These are phyloP conservation scores for Oryctes rhinoceros DNA, from an alignment of 1,140 invertebrate species.

Conservation along the genomic window DNA sequence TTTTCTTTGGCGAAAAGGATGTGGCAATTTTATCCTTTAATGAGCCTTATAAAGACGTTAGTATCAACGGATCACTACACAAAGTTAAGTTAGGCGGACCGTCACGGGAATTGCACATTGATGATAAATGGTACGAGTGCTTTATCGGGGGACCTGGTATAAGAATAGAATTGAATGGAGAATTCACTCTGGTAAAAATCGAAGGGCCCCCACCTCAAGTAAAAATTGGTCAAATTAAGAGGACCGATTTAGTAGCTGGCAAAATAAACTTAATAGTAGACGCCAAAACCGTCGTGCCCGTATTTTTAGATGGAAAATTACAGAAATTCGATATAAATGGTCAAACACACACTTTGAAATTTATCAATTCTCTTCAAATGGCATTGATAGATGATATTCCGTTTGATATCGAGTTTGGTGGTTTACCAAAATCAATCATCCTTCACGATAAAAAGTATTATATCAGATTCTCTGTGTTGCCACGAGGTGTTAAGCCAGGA, in stretches of 20 bases:
- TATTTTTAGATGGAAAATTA: slow-evolving; percentile 87
- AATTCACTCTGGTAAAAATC: slow-evolving; percentile 77
- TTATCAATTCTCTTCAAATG: slow-evolving; percentile 78
- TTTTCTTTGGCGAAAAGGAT: slow-evolving; percentile 72
- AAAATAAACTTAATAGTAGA: slow-evolving; percentile 86
- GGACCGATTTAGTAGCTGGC: slow-evolving; percentile 81
- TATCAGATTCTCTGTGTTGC: slow-evolving; percentile 81
- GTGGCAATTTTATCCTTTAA: slow-evolving; percentile 74
- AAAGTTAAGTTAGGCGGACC: slow-evolving; percentile 90
- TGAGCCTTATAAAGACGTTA: slow-evolving; percentile 75
- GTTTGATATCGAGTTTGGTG: slow-evolving; percentile 89
- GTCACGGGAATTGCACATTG: slow-evolving; percentile 89
- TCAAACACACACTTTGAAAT: slow-evolving; percentile 78
- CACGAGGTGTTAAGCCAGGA: slow-evolving; percentile 76
- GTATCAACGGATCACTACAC: slow-evolving; percentile 75
- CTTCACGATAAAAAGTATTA: slow-evolving; percentile 84
- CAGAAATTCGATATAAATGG: slow-evolving; percentile 82
- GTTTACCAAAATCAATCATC: slow-evolving; percentile 86
- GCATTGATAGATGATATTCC: slow-evolving; percentile 85
- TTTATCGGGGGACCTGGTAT: slow-evolving; percentile 91
- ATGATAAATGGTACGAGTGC: slow-evolving; percentile 86
- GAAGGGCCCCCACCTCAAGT: slow-evolving; percentile 89
- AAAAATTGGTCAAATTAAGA: slow-evolving; percentile 74
- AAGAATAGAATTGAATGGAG: slow-evolving; percentile 81
- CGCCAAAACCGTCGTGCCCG: slow-evolving; percentile 77